phyloP scores from a whole-genome alignment of 2,797 vertebrate genomes.

The Chloroceryle inda region DNA sequence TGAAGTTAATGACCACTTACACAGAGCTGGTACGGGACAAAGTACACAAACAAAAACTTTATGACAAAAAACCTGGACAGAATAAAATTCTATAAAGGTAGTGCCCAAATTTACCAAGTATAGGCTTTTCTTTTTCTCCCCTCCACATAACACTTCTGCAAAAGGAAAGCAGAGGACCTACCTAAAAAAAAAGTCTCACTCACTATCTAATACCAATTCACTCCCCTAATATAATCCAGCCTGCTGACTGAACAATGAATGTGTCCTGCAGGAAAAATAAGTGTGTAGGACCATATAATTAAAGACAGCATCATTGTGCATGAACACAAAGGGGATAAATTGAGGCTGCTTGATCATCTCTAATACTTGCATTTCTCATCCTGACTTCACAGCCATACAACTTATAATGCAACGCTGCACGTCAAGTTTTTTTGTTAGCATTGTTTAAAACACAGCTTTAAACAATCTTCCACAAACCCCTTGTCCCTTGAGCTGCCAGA shows the following conservation, averaged over 20 bases:
- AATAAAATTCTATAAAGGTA: neutral
- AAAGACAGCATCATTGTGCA: neutral
- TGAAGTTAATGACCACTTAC: constrained; percentile 13
- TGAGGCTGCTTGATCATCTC: neutral
- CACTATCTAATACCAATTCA: neutral
- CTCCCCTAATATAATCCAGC: neutral
- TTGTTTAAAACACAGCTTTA: neutral
- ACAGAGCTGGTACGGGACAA: neutral
- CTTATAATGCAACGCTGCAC: neutral
- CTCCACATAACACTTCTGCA: neutral
- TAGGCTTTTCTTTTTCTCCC: neutral
- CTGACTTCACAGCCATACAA: neutral
- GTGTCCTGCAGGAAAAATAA: neutral
- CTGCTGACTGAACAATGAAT: neutral
- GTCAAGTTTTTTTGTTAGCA: neutral
- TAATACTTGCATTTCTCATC: neutral
- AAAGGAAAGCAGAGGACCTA: neutral
- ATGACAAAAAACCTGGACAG: neutral
- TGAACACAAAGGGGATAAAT: neutral
- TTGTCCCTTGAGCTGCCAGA: neutral
- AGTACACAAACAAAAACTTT: constrained; percentile 3
- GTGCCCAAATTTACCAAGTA: neutral
- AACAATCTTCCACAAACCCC: neutral
- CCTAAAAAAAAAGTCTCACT: neutral
- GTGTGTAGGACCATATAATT: neutral